Percentiles rank a stretch among this genome's conserved stretches.
phyloP scores from a whole-genome alignment of 2,797 vertebrate genomes.

The Scyliorhinus canicula region DNA sequence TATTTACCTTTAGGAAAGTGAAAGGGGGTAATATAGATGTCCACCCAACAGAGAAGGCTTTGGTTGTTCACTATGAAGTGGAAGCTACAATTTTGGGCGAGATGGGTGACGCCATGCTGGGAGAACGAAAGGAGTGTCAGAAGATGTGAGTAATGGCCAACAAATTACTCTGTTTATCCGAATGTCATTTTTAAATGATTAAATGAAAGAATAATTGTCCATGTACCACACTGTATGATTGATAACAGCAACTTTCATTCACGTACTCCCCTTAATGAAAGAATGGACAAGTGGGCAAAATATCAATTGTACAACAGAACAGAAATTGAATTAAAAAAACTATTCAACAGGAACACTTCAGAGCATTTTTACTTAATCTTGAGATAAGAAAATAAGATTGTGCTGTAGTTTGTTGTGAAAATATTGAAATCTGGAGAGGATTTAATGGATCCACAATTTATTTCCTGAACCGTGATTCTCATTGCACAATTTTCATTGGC shows the following conservation, averaged over 20 bases:
- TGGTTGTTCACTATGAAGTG: constrained; percentile 88
- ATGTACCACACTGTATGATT: neutral
- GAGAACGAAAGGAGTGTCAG: constrained; percentile 84
- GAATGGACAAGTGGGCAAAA: neutral
- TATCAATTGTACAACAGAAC: neutral
- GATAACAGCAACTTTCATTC: neutral
- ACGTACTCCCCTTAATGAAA: neutral
- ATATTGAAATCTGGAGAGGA: too few species aligned
- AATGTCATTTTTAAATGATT: neutral
- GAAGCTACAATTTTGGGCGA: constrained; percentile 85
- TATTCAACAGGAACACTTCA: neutral
- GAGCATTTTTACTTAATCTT: too few species aligned
- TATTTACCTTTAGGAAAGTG: constrained; percentile 64
- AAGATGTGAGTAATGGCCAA: constrained; percentile 73
- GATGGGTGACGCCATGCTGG: constrained; percentile 73
- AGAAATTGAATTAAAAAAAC: neutral
- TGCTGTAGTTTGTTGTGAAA: too few species aligned
- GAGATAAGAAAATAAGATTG: too few species aligned
- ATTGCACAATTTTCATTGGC: too few species aligned
- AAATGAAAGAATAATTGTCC: neutral
- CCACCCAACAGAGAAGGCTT: constrained; percentile 85
- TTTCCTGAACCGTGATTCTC: too few species aligned
- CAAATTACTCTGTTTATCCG: neutral
- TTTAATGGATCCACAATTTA: too few species aligned
- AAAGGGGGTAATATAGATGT: constrained; percentile 85